Evolutionary conservation across 2,888 invertebrate genomes (phyloP), one percentile per base, ranked within the genome.

Genomic region (Temnothorax rugatulus): DNA sequence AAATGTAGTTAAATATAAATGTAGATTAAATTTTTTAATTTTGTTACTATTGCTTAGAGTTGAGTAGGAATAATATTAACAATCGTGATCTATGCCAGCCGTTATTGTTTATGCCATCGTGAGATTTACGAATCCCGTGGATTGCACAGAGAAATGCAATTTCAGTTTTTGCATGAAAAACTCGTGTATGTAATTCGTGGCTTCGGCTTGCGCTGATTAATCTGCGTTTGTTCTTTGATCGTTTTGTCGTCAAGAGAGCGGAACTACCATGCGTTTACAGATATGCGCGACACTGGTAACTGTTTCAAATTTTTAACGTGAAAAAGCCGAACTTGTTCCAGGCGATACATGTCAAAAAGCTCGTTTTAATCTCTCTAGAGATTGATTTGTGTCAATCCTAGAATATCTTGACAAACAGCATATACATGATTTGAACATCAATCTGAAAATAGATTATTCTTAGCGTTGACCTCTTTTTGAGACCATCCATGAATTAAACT

Each of bases 121-220:
- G 41, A 75, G 61, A 69, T 88, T 89, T 73, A 25, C 81, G 34
- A 5, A 57, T 76, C 29, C 29, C 21, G 9, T 18, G 47, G 41
- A 59, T 73, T 41, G 21, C 18, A 47, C n/a, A 9, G 29, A 64
- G 25, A 84, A 88, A 87, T 66, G 54, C 66, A 74, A 87, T 88
- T 90, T 83, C 29, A 50, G 81, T 86, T 83, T 87, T 82, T 81
- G 34, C 61, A 50, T 34, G 25, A 84, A 73, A 59, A 86, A 84
- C 77, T 77, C 59, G 61, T 66, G 21, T 41, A 41, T 41, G 15
- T 64, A 64, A 41, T 41, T 21, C 41, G 15, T 41, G 34, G 59
- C 44, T 59, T 73, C 4, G 34, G 57, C 15, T 68, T 69, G 44
- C 18, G 15, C 21, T 34, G 13, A 47, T 79, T 71, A 50, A 57